phyloP scores from a whole-genome alignment of 2,888 invertebrate species.

The Aelia acuminata region DNA sequence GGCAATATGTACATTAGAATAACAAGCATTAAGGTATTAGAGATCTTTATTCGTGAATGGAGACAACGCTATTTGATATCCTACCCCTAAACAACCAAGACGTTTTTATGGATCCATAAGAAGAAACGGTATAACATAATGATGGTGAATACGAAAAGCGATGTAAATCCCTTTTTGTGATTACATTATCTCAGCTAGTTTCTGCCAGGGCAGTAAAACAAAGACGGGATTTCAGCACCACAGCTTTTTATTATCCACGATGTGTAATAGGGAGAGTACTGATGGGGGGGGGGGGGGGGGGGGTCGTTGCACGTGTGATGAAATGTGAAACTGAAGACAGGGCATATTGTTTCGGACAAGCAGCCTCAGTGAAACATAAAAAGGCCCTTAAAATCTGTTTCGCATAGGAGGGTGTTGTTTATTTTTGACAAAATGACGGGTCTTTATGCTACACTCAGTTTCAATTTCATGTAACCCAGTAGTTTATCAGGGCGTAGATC shows the following conservation, averaged over 20 bases:
- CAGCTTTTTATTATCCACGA: not conserved
- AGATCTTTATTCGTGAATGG: not conserved
- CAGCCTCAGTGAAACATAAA: constrained; percentile 22
- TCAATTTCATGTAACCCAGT: constrained; percentile 7
- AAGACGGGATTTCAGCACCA: not conserved
- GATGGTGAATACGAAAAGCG: not conserved
- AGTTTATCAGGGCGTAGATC: not conserved
- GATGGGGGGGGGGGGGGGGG: not conserved
- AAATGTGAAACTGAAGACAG: constrained; percentile 27
- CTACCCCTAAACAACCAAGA: not conserved
- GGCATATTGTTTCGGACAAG: constrained; percentile 44
- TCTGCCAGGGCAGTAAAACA: not conserved
- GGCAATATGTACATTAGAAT: too few relatives aligned
- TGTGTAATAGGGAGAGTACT: not conserved
- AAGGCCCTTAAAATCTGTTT: constrained; percentile 30
- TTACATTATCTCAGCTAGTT: constrained; percentile 18
- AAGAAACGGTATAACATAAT: not conserved
- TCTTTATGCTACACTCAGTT: not conserved
- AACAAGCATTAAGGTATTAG: not conserved
- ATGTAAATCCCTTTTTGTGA: constrained; percentile 3
- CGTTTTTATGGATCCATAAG: not conserved
- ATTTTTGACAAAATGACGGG: constrained; percentile 4
- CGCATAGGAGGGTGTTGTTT: not conserved
- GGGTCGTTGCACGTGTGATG: constrained; percentile 11
- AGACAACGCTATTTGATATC: not conserved